Percentiles rank a stretch among this genome's conserved stretches.
Evolutionary conservation across 2,888 invertebrate genomes (phyloP).

Genomic region (Dasysyrphus albostriatus): DNA sequence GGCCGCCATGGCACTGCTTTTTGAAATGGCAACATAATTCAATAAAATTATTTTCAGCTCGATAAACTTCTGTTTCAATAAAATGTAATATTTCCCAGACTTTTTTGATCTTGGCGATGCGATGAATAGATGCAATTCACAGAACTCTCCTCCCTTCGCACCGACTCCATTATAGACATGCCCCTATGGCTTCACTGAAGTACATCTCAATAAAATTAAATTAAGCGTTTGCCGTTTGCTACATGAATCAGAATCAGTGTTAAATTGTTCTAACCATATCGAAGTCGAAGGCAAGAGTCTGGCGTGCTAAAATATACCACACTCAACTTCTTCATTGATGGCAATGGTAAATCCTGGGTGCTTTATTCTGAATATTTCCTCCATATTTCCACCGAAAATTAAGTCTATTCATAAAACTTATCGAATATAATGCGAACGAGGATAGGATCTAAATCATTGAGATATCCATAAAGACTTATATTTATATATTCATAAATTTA

Average conservation of each 20-base stretch:
- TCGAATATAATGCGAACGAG: conserved; percentile 43
- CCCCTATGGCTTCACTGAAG: conserved; percentile 29
- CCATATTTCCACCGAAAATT: conserved; percentile 58
- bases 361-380: background rate
- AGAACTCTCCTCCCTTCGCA: background rate
- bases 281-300: background rate
- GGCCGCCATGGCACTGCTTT: background rate
- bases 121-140: conserved; percentile 41
- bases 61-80: conserved; percentile 56
- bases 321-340: background rate
- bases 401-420: conserved; percentile 72
- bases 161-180: background rate
- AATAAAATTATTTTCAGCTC: conserved; percentile 65
- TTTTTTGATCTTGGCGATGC: background rate
- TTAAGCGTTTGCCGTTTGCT: conserved; percentile 52
- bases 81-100: conserved; percentile 22
- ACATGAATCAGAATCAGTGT: conserved; percentile 42
- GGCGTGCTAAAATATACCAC: background rate
- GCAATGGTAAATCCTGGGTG: background rate
- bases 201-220: conserved; percentile 66
- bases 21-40: conserved; percentile 54
- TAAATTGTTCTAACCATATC: conserved; percentile 55
- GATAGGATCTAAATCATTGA: conserved; percentile 45
- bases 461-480: conserved; percentile 24
- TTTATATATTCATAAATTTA: background rate